Evolutionary conservation across 2,888 invertebrate species (phyloP).

Genomic region (Polyploca ridens): DNA sequence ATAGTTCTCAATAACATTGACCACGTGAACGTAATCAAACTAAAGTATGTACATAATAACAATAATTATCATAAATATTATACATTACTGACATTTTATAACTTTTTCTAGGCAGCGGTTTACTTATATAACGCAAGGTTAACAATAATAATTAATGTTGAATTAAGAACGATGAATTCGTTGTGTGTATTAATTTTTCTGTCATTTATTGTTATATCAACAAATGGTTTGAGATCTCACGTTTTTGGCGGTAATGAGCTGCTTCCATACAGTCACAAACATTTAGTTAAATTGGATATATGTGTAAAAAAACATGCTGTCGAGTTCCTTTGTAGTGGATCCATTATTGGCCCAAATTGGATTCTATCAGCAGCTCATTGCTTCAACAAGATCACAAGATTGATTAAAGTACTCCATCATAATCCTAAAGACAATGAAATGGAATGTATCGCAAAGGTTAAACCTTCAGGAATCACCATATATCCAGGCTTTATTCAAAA

Average conservation of each 20-base stretch:
- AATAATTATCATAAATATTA: background rate
- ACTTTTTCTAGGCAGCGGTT: slow-evolving; percentile 9
- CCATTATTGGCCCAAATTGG: slow-evolving; percentile 37
- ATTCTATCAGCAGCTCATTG: slow-evolving; percentile 46
- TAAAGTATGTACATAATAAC: background rate
- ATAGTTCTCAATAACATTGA: background rate
- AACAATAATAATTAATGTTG: background rate
- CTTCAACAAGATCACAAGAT: slow-evolving; percentile 16
- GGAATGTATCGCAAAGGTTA: slow-evolving; percentile 21
- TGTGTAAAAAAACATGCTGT: background rate
- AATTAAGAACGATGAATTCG: background rate
- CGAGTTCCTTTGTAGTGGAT: slow-evolving; percentile 38
- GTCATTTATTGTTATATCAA: background rate
- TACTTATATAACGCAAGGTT: background rate
- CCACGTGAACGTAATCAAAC: background rate
- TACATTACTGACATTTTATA: background rate
- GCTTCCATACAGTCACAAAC: slow-evolving; percentile 27
- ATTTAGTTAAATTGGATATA: slow-evolving; percentile 34
- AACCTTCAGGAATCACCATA: slow-evolving; percentile 13
- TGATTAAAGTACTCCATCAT: slow-evolving; percentile 19
- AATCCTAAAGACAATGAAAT: slow-evolving; percentile 10
- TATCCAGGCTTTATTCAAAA: slow-evolving; percentile 8
- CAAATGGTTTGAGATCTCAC: slow-evolving; percentile 15
- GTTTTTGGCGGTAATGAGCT: slow-evolving; percentile 31
- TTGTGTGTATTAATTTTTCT: background rate